phyloP scores from a whole-genome alignment of 2,113 vertebrate genomes.

The Paratilapia polleni region DNA sequence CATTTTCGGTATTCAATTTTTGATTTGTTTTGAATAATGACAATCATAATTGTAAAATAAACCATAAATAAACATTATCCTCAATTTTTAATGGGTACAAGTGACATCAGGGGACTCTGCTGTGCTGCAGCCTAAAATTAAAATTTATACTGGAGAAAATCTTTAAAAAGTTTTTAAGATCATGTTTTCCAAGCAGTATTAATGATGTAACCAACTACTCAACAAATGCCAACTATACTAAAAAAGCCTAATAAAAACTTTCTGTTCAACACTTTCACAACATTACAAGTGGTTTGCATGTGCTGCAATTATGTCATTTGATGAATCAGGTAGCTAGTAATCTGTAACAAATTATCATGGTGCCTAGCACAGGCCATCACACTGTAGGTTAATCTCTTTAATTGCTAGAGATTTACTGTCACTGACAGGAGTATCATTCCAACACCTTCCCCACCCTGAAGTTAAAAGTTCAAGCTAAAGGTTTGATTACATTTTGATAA shows the following conservation, averaged over 20 bases:
- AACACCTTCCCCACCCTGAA: neutral
- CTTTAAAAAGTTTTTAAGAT: neutral
- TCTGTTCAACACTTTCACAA: neutral
- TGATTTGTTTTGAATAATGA: neutral
- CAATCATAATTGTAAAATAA: neutral
- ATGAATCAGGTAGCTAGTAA: neutral
- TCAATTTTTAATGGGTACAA: neutral
- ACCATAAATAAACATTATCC: neutral
- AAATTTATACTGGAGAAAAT: neutral
- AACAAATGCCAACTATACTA: neutral
- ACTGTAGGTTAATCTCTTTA: constrained; percentile 36
- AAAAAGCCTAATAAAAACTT: neutral
- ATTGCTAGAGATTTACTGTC: neutral
- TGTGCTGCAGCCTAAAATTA: neutral
- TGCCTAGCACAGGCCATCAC: neutral
- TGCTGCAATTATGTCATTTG: neutral
- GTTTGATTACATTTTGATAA: neutral
- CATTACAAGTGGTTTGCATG: neutral
- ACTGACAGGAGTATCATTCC: neutral
- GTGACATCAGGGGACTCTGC: neutral
- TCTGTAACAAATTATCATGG: neutral
- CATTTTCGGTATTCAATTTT: neutral
- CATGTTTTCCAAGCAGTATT: neutral
- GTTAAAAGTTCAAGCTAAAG: neutral
- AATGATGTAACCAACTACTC: neutral